A percentile compares a stretch with the other conserved stretches of the same genome.
Evolutionary conservation across 1,140 invertebrate genomes (phyloP).

Genomic region (Pogonomyrmex californicus): DNA sequence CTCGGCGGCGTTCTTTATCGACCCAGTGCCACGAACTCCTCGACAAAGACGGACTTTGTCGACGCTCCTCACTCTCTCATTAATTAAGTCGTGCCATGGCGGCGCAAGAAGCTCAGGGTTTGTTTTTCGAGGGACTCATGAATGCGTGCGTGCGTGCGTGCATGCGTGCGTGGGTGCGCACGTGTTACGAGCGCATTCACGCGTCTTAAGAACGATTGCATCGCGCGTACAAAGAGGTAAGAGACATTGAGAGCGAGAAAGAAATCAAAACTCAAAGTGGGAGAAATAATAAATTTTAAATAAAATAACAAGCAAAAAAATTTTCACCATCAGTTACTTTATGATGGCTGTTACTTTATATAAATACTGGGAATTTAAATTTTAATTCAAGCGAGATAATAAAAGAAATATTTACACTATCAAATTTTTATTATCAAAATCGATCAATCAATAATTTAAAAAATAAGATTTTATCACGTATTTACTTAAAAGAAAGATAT

Average conservation of each 20-base stretch:
- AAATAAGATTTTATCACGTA: not conserved
- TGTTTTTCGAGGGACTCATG: slow-evolving; percentile 68
- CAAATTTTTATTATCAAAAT: not conserved
- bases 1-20: slow-evolving; percentile 70
- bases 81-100: slow-evolving; percentile 72
- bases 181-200: slow-evolving; percentile 67
- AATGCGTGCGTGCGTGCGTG: slow-evolving; percentile 43
- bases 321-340: not conserved
- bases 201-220: slow-evolving; percentile 69
- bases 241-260: slow-evolving; percentile 19
- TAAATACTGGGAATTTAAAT: not conserved
- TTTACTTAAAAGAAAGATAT: not conserved
- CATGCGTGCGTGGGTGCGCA: slow-evolving; percentile 41
- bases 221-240: slow-evolving; percentile 50
- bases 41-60: slow-evolving; percentile 73
- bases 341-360: not conserved
- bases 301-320: not conserved
- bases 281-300: not conserved
- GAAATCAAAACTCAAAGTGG: not conserved
- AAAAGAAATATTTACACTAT: not conserved
- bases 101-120: slow-evolving; percentile 50
- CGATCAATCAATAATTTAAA: not conserved
- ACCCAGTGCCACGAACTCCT: slow-evolving; percentile 75
- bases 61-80: slow-evolving; percentile 60
- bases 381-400: not conserved